Evolutionary conservation across 2,113 vertebrate species (phyloP).

Genomic region (Clarias magur): DNA sequence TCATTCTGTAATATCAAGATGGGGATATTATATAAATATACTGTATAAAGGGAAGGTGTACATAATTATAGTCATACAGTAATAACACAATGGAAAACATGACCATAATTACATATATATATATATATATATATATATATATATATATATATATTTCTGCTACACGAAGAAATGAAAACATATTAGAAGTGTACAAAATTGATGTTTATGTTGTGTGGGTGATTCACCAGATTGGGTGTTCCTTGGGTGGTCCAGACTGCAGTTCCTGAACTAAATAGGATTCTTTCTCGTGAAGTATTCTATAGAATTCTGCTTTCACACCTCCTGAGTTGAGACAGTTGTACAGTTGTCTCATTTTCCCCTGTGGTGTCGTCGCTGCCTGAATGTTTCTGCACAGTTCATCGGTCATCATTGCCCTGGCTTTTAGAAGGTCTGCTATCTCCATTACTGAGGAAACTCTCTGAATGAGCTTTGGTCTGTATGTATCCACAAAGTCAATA

Average conservation of each 20-base stretch:
- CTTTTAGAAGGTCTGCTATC: constrained; percentile 19
- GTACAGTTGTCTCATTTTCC: constrained; percentile 19
- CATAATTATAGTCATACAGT: neutral
- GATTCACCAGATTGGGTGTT: neutral
- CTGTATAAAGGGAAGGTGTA: neutral
- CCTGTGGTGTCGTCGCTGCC: neutral
- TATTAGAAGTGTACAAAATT: neutral
- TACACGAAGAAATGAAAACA: neutral
- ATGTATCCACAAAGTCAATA: constrained; percentile 9
- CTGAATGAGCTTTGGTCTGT: constrained; percentile 6
- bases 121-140: no score
- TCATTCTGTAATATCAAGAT: neutral
- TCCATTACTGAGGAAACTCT: constrained; percentile 32
- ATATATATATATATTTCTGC: neutral
- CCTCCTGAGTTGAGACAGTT: neutral
- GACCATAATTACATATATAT: neutral
- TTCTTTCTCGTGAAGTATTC: neutral
- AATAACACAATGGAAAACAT: neutral
- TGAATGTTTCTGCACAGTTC: neutral
- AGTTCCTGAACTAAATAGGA: neutral
- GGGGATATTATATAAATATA: neutral
- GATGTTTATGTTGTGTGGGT: neutral
- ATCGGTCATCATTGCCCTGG: neutral
- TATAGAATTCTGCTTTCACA: constrained; percentile 38
- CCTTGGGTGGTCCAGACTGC: neutral